Base-by-base conservation (phyloP, 2,888 invertebrate genomes). In the Exephanes ischioxanthus region DNA sequence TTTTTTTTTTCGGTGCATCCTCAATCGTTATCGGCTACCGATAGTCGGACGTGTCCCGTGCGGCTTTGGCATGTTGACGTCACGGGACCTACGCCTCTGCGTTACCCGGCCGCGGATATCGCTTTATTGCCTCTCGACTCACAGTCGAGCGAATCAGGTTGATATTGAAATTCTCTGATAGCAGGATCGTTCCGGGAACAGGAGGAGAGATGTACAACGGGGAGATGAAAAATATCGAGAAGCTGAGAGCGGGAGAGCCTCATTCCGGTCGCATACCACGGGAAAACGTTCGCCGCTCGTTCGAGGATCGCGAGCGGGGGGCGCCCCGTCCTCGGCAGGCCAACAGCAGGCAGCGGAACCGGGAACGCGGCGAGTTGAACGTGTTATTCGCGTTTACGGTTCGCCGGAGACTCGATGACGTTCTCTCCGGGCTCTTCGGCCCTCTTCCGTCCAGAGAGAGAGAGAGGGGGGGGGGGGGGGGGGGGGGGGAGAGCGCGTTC, bases 191-290 rank as follows among this genome's bases (percentile, higher is more conserved):
- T 66, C 16, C 41, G 70, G 77, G 61, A 37, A 70, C 30, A 75
- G 30, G 53, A 71, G 3, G 51, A 81, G 48, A 45, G 63, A 48
- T 79, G 48, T 48, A 68, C 9, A 73, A 63, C 63, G 16, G 30
- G 70, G 63, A 71, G 41, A 72, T 45, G 68, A 81, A 82, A 81
- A 71, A 82, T 80, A 86, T 84, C 79, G 72, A 78, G 76, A 73
- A 79, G 70, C 80, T 73, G 81, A 11, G 53, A 16, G 72, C 51
- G 81, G 45, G 77, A 85, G 85, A 82, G 68, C 81, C 86, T 83
- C 86, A 86, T 82, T 86, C 80, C 80, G 84, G 76, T 86, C 83
- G 84, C 88, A 88, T 88, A 86, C 88, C 87, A 67, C n/a, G 77
- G 61, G 84, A 83, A 86, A 85, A 84, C 83, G 68, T 85, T 83